Evolutionary conservation across 2,888 invertebrate species (phyloP).

Genomic region (Caenorhabditis sp.): DNA sequence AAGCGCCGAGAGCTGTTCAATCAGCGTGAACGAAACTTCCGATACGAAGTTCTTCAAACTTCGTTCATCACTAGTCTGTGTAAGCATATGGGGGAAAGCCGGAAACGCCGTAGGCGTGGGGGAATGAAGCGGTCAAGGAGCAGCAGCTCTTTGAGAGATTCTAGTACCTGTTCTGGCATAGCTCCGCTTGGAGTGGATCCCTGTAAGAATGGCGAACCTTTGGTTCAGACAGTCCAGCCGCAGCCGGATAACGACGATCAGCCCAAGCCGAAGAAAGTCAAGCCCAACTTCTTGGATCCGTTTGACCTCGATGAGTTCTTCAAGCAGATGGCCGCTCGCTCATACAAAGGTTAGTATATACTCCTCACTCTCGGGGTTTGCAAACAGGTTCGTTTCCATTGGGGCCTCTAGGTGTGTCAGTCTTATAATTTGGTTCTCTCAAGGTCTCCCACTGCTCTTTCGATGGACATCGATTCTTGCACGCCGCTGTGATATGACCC

Average conservation of each 20-base stretch:
- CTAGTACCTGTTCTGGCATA: constrained; percentile 34
- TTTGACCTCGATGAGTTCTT: constrained; percentile 68
- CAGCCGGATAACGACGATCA: constrained; percentile 40
- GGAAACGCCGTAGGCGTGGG: constrained; percentile 65
- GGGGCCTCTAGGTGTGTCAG: constrained; percentile 14
- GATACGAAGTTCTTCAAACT: constrained; percentile 69
- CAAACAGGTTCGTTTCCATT: constrained; percentile 18
- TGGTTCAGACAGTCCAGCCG: constrained; percentile 50
- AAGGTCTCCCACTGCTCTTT: constrained; percentile 30
- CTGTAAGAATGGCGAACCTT: constrained; percentile 45
- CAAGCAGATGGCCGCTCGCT: constrained; percentile 41
- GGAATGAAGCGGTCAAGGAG: constrained; percentile 53
- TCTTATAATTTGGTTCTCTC: constrained; percentile 35
- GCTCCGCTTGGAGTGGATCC: constrained; percentile 25
- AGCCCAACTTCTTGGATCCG: constrained; percentile 60
- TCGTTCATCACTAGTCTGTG: constrained; percentile 71
- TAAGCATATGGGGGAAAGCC: constrained; percentile 73
- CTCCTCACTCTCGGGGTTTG: not conserved
- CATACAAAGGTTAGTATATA: constrained; percentile 50
- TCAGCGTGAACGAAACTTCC: constrained; percentile 65
- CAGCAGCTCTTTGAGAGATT: constrained; percentile 26
- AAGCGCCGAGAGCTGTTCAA: constrained; percentile 65
- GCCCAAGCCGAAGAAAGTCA: constrained; percentile 47
- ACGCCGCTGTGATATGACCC: constrained; percentile 1
- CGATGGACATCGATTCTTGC: not conserved